These are phyloP conservation scores for Enteromius argenteus DNA, from an alignment of 2,797 vertebrate species.

Conservation along the genomic window DNA sequence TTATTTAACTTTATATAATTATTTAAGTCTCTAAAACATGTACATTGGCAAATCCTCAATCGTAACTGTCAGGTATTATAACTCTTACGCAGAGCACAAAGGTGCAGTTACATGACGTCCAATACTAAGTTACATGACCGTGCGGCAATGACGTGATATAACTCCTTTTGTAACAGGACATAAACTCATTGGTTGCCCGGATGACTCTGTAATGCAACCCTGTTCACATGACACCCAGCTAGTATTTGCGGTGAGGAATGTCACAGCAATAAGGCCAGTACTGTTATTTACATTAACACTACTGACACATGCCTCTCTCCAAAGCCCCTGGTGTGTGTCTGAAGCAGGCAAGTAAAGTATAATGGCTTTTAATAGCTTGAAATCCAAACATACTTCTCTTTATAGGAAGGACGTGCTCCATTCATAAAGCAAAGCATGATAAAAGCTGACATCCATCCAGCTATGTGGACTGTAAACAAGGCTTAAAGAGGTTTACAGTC, in stretches of 20 bases:
- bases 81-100: not conserved
- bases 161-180: slow-evolving; percentile 26
- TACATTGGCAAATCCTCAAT: not conserved
- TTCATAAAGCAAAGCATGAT: not conserved
- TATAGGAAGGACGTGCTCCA: not conserved
- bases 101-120: slow-evolving; percentile 1
- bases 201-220: not conserved
- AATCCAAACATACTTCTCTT: slow-evolving; percentile 6
- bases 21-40: not conserved
- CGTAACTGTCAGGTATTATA: not conserved
- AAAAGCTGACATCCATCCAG: not conserved
- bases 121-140: not conserved
- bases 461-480: slow-evolving; percentile 8
- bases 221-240: slow-evolving; percentile 6
- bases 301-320: not conserved
- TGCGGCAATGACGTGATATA: not conserved
- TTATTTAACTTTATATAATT: not conserved
- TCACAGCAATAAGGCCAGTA: slow-evolving; percentile 7
- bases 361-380: slow-evolving; percentile 4
- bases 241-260: slow-evolving; percentile 1
- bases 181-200: not conserved
- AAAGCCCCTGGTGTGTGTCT: slow-evolving; percentile 13
- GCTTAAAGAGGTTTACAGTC: slow-evolving; percentile 5
- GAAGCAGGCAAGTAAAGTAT: slow-evolving; percentile 21
- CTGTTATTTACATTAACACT: slow-evolving; percentile 17